A percentile compares a stretch with the other conserved stretches of the same genome.
phyloP scores from a whole-genome alignment of 2,797 vertebrate genomes.

The Heterohyrax brucei region DNA sequence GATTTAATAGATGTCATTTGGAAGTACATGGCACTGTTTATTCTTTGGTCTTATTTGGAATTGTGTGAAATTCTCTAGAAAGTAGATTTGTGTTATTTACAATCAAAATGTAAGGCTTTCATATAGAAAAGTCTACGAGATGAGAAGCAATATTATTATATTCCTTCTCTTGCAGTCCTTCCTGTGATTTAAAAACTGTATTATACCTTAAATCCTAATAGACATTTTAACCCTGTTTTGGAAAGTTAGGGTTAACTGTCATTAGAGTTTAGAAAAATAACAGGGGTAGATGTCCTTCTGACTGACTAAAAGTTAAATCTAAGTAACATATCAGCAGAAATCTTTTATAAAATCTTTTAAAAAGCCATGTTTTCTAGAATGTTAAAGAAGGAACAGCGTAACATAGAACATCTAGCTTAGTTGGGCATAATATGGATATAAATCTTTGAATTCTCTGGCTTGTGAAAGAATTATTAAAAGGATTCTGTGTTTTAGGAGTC shows the following conservation, averaged over 20 bases:
- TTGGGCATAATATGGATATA: not conserved
- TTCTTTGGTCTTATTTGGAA: conserved; percentile 38
- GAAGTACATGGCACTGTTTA: not conserved
- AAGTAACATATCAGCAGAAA: conserved; percentile 14
- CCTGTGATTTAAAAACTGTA: conserved; percentile 35
- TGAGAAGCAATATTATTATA: conserved; percentile 39
- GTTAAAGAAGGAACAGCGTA: not conserved
- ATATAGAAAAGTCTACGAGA: conserved; percentile 45
- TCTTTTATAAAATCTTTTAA: conserved; percentile 21
- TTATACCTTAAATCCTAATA: not conserved
- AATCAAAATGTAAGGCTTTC: conserved; percentile 33
- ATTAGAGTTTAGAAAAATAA: not conserved
- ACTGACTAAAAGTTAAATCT: conserved; percentile 11
- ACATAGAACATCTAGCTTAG: not conserved
- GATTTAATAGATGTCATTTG: conserved; percentile 5
- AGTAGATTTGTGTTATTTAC: conserved; percentile 3
- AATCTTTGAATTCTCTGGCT: conserved; percentile 4
- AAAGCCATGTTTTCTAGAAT: not conserved
- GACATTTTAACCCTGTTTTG: not conserved
- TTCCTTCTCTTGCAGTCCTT: conserved; percentile 43
- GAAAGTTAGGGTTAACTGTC: not conserved
- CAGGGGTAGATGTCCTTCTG: not conserved
- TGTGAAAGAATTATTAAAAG: conserved; percentile 1
- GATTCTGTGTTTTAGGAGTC: not conserved
- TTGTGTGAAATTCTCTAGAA: conserved; percentile 10